phyloP scores from a whole-genome alignment of 2,113 vertebrate species.

The Rhinopithecus roxellana region DNA sequence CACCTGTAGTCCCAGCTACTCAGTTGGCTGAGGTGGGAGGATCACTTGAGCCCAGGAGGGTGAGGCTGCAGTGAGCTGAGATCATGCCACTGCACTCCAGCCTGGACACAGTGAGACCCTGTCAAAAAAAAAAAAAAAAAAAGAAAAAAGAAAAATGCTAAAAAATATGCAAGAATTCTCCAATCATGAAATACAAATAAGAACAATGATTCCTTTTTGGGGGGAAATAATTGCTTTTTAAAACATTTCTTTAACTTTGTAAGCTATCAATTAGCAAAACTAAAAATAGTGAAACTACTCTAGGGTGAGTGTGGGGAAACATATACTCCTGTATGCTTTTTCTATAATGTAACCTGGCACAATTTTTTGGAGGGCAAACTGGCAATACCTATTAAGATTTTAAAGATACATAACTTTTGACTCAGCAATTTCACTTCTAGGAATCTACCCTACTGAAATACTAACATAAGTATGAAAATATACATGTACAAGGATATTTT shows the following conservation, averaged over 20 bases:
- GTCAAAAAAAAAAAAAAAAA: too few species aligned
- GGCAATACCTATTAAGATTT: neutral
- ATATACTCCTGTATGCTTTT: neutral
- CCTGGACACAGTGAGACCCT: too few species aligned
- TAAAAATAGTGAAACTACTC: neutral
- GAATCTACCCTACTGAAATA: neutral
- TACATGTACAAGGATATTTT: constrained; percentile 3
- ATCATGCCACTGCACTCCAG: too few species aligned
- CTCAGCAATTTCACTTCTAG: neutral
- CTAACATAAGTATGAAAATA: neutral
- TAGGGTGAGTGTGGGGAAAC: neutral
- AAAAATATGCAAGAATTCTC: neutral
- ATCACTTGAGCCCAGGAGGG: too few species aligned
- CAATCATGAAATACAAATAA: neutral
- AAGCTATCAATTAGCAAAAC: neutral
- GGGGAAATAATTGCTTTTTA: neutral
- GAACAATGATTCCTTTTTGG: neutral
- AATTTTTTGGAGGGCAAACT: neutral
- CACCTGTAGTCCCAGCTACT: too few species aligned
- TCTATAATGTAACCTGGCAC: neutral
- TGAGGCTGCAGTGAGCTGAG: too few species aligned
- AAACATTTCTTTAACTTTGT: neutral
- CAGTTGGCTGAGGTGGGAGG: too few species aligned
- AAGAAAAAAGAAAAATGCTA: neutral
- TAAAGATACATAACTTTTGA: neutral